Evolutionary conservation across 2,113 vertebrate genomes (phyloP).

Genomic region (Oceanites oceanicus): DNA sequence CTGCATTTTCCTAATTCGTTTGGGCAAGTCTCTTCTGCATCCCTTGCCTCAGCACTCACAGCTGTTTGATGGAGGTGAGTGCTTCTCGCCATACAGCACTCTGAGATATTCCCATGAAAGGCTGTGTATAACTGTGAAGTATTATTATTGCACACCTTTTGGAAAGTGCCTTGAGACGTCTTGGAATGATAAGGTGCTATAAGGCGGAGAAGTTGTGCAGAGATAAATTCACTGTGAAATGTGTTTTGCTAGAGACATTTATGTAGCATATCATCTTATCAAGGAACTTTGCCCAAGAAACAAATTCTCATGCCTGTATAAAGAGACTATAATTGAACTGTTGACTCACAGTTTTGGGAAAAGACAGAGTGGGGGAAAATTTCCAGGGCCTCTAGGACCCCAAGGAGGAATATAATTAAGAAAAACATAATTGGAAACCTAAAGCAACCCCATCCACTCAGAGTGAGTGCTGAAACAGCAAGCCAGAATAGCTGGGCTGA

Average conservation of each 20-base stretch:
- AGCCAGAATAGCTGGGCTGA: background rate
- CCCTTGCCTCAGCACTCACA: background rate
- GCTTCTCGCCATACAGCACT: background rate
- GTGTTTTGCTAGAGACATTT: slow-evolving; percentile 65
- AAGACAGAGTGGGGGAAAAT: slow-evolving; percentile 37
- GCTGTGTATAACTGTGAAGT: slow-evolving; percentile 55
- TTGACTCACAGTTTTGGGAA: slow-evolving; percentile 57
- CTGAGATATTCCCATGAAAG: slow-evolving; percentile 28
- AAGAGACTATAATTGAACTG: slow-evolving; percentile 57
- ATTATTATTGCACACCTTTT: slow-evolving; percentile 69
- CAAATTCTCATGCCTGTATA: slow-evolving; percentile 51
- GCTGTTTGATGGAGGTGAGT: slow-evolving; percentile 17
- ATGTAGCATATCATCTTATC: slow-evolving; percentile 65
- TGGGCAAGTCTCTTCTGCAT: background rate
- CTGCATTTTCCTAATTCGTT: background rate
- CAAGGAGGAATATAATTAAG: slow-evolving; percentile 63
- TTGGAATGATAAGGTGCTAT: slow-evolving; percentile 63
- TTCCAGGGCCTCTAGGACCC: slow-evolving; percentile 34
- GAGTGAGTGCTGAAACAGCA: slow-evolving; percentile 55
- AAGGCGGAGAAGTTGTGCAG: slow-evolving; percentile 65
- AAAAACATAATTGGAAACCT: slow-evolving; percentile 52
- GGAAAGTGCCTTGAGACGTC: slow-evolving; percentile 68
- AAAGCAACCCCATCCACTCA: background rate
- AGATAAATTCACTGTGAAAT: slow-evolving; percentile 71
- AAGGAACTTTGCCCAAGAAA: slow-evolving; percentile 66